Evolutionary conservation across 2,888 invertebrate genomes (phyloP).

Genomic region (Melanargia galathea): DNA sequence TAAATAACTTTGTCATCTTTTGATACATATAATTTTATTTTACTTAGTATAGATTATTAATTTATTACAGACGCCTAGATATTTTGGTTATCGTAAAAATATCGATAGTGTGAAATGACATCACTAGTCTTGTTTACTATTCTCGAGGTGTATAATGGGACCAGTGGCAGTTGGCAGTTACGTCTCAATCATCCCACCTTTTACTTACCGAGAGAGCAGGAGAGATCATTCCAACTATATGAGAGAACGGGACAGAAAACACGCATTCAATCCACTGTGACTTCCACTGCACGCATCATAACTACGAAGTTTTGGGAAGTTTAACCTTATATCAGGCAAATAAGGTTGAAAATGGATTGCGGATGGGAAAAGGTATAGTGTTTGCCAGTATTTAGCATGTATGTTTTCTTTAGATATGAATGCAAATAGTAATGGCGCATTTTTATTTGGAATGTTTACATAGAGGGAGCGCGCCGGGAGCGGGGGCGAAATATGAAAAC

Average conservation of each 20-base stretch:
- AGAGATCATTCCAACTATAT: constrained; percentile 6
- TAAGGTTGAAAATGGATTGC: constrained; percentile 45
- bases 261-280: constrained; percentile 69
- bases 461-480: constrained; percentile 63
- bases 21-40: too few relatives aligned
- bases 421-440: constrained; percentile 82
- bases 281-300: constrained; percentile 59
- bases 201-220: constrained; percentile 66
- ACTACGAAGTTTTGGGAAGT: background rate
- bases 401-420: constrained; percentile 82
- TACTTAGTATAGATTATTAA: too few relatives aligned
- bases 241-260: constrained; percentile 51
- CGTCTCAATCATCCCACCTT: constrained; percentile 80
- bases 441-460: constrained; percentile 80
- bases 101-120: constrained; percentile 35
- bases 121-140: constrained; percentile 65
- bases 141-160: constrained; percentile 75
- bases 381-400: constrained; percentile 76
- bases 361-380: constrained; percentile 48
- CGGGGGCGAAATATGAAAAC: constrained; percentile 47
- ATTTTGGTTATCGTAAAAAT: background rate
- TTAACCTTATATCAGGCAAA: constrained; percentile 13
- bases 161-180: constrained; percentile 81
- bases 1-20: too few relatives aligned
- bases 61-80: background rate